Evolutionary conservation across 64 coral and sea anemone genomes (phyloP), one percentile per base, ranked within the genome.

Genomic region (Porites australiensis): DNA sequence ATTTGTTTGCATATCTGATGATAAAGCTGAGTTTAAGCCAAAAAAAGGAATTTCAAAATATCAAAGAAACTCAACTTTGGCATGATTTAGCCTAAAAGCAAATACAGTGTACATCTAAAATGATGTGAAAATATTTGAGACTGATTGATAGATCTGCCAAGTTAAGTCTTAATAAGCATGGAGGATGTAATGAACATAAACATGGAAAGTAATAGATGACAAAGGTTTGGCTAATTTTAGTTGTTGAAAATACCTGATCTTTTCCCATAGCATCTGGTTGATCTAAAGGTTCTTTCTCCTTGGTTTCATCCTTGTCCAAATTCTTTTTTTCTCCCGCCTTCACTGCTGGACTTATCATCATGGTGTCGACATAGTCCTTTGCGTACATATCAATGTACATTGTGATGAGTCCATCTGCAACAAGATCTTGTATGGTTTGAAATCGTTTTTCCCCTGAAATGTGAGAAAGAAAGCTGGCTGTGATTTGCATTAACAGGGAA

Each of bases 331-430:
- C 92, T 45, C 93, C 95, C 27, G 90, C 18, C 53, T 79, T 79
- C 27, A 37, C 27, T 8, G 78, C 78, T 2, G 83, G 78, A 23
- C 92, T 88, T 5, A 98, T 72, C 84, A 91, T 90, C 97, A 98
- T 98, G 3, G 94, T 95, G 45, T 98, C 97, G 7, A 98, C 95
- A 70, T 98, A 98, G 8, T 98, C 97, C 74, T 98, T 98, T n/a
- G 97, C 97, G 74, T 98, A 94, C 0, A 84, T 93, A 65, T 98
- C 97, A 70, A 98, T 98, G 83, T 98, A 98, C 97, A 96, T 96
- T 6, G 94, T 91, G 54, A 98, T 98, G 55, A 98, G 84, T 10
- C 97, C 97, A 96, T 98, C 97, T 12, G 94, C 97, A 43, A 98
- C 97, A 27, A 98, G 94, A 81, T 98, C 97, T 50, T 98, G 78